Evolutionary conservation across 2,888 invertebrate genomes (phyloP), one percentile per base, ranked within the genome.

Genomic region (Euzetes globulus): DNA sequence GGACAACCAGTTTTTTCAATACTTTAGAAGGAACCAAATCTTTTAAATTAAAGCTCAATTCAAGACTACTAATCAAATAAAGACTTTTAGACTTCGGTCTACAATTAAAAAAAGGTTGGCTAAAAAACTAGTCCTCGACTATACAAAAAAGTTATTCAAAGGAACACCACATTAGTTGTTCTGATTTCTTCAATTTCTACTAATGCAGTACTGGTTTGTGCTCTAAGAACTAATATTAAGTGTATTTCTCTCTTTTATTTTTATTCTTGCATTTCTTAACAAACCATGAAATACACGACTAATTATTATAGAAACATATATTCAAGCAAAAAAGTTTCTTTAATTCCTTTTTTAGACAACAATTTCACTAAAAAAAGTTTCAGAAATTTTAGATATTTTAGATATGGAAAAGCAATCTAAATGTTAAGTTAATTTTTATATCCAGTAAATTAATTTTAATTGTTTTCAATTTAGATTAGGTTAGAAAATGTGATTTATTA

Each of bases 251-350:
- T 58, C 4, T 27, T 27, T 27, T 58, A 29, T 33, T 50, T 3
- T 27, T 25, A n/a, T 65, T 65, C 29, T 65, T 17, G 33, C n/a
- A 22, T 68, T 19, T 68, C 45, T 45, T 45, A 22, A 45, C 22
- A 37, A 68, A 68, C 68, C 68, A 45, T 68, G 68, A 68, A 68
- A 68, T 68, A 33, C 11, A 22, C 68, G 22, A 22, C 45, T 45
- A 68, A 68, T 68, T 68, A 68, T 22, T 68, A n/a, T n/a, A 1
- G 4, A 58, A 63, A 33, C 17, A 27, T 50, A 50, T 4, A n/a
- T 50, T 50, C n/a, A 7, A n/a, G n/a, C 13, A 50, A n/a, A n/a
- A 50, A 50, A 13, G 3, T n/a, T 50, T n/a, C 15, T n/a, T 7
- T 50, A 50, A n/a, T 50, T 50, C 4, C 58, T 27, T 27, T 58